Conservation (phyloP, 2,888 invertebrate genomes). For the Phengaris alcon region DNA sequence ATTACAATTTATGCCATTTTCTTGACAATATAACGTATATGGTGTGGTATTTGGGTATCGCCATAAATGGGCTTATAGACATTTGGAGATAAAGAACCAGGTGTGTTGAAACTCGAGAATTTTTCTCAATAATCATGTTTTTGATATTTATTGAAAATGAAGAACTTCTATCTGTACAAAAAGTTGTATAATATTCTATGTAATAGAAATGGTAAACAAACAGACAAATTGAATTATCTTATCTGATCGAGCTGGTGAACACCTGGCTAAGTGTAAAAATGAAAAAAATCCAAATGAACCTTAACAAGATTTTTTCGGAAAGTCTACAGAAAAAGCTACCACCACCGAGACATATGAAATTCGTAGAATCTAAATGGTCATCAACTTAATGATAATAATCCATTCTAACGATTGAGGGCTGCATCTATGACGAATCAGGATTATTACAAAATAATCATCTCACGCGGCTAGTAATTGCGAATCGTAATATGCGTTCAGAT, state of each 20-base stretch:
- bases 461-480: conserved; percentile 8
- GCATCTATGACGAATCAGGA: conserved; percentile 2
- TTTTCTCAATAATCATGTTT: neutral
- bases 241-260: too few species aligned
- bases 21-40: conserved; percentile 30
- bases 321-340: too few species aligned
- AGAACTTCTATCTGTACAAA: too few species aligned
- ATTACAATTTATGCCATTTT: conserved; percentile 39
- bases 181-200: too few species aligned
- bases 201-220: too few species aligned
- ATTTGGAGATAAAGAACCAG: conserved; percentile 3
- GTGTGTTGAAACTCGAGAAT: neutral
- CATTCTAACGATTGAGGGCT: conserved; percentile 7
- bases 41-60: conserved; percentile 27
- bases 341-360: too few species aligned
- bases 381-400: neutral
- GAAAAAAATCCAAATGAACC: too few species aligned
- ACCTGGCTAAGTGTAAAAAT: too few species aligned
- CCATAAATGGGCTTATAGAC: neutral
- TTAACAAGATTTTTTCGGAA: too few species aligned
- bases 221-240: too few species aligned
- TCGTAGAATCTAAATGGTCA: neutral
- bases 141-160: too few species aligned
- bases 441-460: conserved; percentile 18
- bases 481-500: neutral